These are phyloP conservation scores for Carettochelys insculpta DNA, from an alignment of 2,113 vertebrate genomes.

Conservation along the genomic window DNA sequence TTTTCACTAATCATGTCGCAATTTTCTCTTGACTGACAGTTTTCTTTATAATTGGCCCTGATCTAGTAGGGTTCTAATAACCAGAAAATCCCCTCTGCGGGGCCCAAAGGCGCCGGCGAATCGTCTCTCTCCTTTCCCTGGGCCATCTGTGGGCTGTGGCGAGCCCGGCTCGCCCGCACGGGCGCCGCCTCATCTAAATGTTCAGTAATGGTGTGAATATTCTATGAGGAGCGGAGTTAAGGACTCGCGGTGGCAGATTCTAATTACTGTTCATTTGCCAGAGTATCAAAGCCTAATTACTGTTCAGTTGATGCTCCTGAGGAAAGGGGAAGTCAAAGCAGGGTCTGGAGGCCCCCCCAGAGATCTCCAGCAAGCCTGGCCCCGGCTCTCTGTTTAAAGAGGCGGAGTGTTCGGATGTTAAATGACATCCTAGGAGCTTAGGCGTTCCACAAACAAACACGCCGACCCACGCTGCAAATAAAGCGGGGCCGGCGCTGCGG, in stretches of 20 bases:
- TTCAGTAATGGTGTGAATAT: slow-evolving; percentile 99
- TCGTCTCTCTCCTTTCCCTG: slow-evolving; percentile 87
- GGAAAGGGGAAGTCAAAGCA: slow-evolving; percentile 93
- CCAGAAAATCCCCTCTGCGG: slow-evolving; percentile 99
- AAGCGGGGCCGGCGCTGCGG: slow-evolving; percentile 84
- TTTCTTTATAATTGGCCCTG: slow-evolving; percentile 99
- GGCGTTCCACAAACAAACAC: slow-evolving; percentile 98
- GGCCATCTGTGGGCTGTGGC: slow-evolving; percentile 86
- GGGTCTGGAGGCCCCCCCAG: slow-evolving; percentile 93
- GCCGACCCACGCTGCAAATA: slow-evolving; percentile 90
- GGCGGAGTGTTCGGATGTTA: slow-evolving; percentile 88
- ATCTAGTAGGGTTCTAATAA: slow-evolving; percentile 99
- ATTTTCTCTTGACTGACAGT: slow-evolving; percentile 99
- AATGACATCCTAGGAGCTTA: slow-evolving; percentile 90
- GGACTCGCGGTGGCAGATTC: slow-evolving; percentile 94
- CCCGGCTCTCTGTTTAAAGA: slow-evolving; percentile 92
- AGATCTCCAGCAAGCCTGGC: slow-evolving; percentile 93
- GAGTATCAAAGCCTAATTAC: slow-evolving; percentile 99
- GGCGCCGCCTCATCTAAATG: slow-evolving; percentile 96
- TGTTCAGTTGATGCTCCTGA: slow-evolving; percentile 98
- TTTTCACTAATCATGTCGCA: slow-evolving; percentile 99
- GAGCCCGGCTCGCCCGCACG: slow-evolving; percentile 87
- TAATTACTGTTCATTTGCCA: slow-evolving; percentile 99
- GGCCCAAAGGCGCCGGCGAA: slow-evolving; percentile 93
- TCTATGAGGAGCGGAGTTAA: slow-evolving; percentile 94